Percentiles rank a stretch among this genome's conserved stretches.
phyloP scores from a whole-genome alignment of 2,113 vertebrate species.

The Crotophaga sulcirostris region DNA sequence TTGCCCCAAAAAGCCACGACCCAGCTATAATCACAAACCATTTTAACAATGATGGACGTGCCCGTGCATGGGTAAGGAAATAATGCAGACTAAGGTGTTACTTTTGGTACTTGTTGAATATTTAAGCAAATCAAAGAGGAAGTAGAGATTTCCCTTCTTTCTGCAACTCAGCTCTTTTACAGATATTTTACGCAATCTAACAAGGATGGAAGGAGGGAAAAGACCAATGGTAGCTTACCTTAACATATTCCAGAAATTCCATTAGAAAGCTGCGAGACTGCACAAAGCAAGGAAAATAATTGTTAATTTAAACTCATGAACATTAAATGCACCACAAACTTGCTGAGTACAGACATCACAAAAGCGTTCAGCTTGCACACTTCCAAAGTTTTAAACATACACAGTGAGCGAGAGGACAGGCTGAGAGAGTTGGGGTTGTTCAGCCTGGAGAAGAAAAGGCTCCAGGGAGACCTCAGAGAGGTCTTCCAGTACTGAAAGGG shows the following conservation, averaged over 20 bases:
- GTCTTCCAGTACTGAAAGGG: too few relatives aligned
- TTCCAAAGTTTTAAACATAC: not conserved
- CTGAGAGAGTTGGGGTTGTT: too few relatives aligned
- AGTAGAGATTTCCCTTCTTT: not conserved
- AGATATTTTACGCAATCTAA: not conserved
- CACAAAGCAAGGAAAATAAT: slow-evolving; percentile 34
- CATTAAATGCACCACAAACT: not conserved
- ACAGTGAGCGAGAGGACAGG: not conserved
- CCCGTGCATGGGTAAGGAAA: not conserved
- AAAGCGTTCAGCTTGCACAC: not conserved
- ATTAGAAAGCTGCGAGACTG: slow-evolving; percentile 89
- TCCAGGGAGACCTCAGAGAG: too few relatives aligned
- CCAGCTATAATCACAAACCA: not conserved
- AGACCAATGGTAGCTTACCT: slow-evolving; percentile 77
- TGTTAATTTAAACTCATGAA: not conserved
- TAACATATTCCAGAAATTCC: slow-evolving; percentile 89
- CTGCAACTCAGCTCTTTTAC: not conserved
- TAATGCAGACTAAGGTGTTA: not conserved
- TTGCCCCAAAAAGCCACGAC: not conserved
- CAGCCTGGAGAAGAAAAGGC: too few relatives aligned
- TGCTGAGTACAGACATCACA: not conserved
- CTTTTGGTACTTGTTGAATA: not conserved
- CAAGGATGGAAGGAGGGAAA: not conserved
- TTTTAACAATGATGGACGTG: not conserved
- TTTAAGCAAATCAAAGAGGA: not conserved